Evolutionary conservation across 2,797 vertebrate genomes (phyloP), one percentile per base, ranked within the genome.

Genomic region (Ctenosaura bakeri): DNA sequence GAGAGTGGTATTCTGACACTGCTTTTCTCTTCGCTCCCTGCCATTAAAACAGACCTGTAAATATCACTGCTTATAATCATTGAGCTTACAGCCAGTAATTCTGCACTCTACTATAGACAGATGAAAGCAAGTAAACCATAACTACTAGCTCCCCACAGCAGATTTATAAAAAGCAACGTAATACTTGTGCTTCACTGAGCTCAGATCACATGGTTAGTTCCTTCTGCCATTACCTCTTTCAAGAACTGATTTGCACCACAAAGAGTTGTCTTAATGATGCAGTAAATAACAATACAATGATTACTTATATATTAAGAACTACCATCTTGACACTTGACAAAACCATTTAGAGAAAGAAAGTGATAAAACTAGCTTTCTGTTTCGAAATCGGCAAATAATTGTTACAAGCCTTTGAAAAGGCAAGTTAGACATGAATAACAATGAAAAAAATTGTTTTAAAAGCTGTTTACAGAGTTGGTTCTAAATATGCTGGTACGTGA

Each of bases 21-120:
- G 98, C 98, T 92, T 97, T 98, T 95, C 98, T 98, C 96, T 99
- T 99, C 95, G 96, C 95, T 22, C 99, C 98, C 99, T 99, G 96
- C 74, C 94, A 92, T 13, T 0, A 85, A 92, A 95, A 96, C 80
- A 95, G 54, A 90, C 83, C 0, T 89, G 83, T 95, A 93, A 96
- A 87, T 2, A 29, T 76, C 0, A 3, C 69, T 1, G 0, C 83
- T 91, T 86, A 89, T 89, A 86, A 89, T 89, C 59, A 86, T 69
- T 77, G 71, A 86, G 83, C 69, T 86, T 81, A 81, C 77, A 86
- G 64, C 71, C 80, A 89, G 62, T 83, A 83, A 89, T 89, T 69
- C 77, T 84, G 79, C 26, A 8, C 0, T 50, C 10, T 64, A 38
- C 3, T 38, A 85, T 42, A 85, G 4, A 8, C 29, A 81, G 46